Evolutionary conservation across 2,888 invertebrate genomes (phyloP), one percentile per base, ranked within the genome.

Genomic region (Hypomecis atomaria): DNA sequence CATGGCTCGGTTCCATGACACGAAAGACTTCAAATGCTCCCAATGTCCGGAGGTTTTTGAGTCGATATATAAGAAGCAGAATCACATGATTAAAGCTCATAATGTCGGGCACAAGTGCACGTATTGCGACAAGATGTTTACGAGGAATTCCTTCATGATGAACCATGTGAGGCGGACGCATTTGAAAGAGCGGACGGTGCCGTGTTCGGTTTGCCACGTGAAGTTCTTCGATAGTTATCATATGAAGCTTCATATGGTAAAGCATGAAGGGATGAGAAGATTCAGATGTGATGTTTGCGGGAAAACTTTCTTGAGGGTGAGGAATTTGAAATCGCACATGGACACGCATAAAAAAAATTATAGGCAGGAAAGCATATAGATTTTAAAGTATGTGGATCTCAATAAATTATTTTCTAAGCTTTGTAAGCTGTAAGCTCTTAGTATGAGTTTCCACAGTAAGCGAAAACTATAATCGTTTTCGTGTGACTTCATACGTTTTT

Each of bases 261-360:
- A 90, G 33, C 94, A 94, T 64, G 87, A 92, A 10, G 93, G 93
- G 0, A 94, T 94, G 7, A 89, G 93, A 13, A 89, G 89, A 55
- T 94, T 94, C 57, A 87, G 87, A 54, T 95, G 95, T 58, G 92
- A 93, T 5, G 85, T 94, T 0, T 95, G 95, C 65, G 93, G 93
- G 0, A 94, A 94, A 66, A 90, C 93, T 44, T 94, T 95, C 64
- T 82, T 94, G 10, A 93, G 94, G 10, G 87, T 93, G 23, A 95
- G 94, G 53, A 94, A 94, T 74, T 80, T 95, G 65, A 93, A 89
- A 7, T 92, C 93, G 0, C 95, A 95, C 74, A 90, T 93, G 82
- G 86, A 89, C 45, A 89, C 91, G 82, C 92, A 92, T 72, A 92
- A 90, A 38, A 92, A 91, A 44, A 89, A 87, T 0, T 88, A 89